phyloP scores from a whole-genome alignment of 1,140 invertebrate genomes.

The Halictus rubicundus region DNA sequence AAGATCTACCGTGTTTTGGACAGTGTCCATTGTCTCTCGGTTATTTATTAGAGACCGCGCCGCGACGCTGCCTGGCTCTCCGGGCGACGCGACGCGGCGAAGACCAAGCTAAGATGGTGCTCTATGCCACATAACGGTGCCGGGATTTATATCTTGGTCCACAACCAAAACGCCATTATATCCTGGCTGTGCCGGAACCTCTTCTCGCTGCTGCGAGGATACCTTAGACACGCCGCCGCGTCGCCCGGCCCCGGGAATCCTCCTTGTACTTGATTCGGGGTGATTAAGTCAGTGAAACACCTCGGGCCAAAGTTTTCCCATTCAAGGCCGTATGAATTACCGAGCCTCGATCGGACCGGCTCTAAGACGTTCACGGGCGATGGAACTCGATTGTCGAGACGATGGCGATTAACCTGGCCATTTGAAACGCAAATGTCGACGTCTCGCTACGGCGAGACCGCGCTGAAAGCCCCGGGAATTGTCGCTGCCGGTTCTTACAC shows the following conservation, averaged over 20 bases:
- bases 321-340: not conserved
- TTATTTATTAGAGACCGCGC: constrained; percentile 79
- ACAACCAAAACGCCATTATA: constrained; percentile 66
- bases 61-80: constrained; percentile 46
- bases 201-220: constrained; percentile 36
- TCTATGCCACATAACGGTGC: constrained; percentile 55
- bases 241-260: constrained; percentile 21
- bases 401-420: not conserved
- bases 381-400: not conserved
- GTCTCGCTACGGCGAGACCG: too few relatives aligned
- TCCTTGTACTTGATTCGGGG: constrained; percentile 48
- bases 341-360: not conserved
- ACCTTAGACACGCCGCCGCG: constrained; percentile 32
- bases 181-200: constrained; percentile 53
- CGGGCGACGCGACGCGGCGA: constrained; percentile 43
- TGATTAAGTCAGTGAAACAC: constrained; percentile 52
- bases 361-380: not conserved
- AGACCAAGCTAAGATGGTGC: constrained; percentile 65
- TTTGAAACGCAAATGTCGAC: too few relatives aligned
- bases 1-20: constrained; percentile 81
- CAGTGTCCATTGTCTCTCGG: constrained; percentile 80
- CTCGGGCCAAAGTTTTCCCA: constrained; percentile 15
- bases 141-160: constrained; percentile 65
- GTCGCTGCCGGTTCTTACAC: not conserved
- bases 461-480: not conserved